Evolutionary conservation across 2,113 vertebrate species (phyloP).

Genomic region (Hystrix brachyura): DNA sequence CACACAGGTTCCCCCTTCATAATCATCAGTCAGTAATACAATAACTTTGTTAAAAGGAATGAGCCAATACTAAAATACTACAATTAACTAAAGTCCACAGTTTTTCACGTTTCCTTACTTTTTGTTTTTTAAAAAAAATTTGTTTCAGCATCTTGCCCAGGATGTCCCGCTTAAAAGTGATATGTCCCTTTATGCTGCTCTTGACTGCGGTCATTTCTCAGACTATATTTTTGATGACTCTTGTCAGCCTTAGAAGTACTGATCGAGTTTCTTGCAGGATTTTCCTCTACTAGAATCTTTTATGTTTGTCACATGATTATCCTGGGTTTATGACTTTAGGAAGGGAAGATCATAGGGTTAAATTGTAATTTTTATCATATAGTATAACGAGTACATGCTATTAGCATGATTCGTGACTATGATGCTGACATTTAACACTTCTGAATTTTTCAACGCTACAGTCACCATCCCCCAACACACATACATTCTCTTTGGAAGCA

Average conservation of each 20-base stretch:
- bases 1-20: not conserved
- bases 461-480: not conserved
- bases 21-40: not conserved
- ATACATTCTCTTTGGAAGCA: not conserved
- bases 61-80: not conserved
- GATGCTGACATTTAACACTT: not conserved
- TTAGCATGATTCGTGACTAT: not conserved
- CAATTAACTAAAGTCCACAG: not conserved
- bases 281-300: not conserved
- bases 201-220: not conserved
- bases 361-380: not conserved
- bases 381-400: not conserved
- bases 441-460: not conserved
- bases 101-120: not conserved
- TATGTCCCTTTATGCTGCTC: not conserved
- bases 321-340: not conserved
- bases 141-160: not conserved
- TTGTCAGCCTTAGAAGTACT: not conserved
- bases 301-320: not conserved
- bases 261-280: not conserved
- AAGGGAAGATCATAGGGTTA: not conserved
- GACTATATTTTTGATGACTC: not conserved
- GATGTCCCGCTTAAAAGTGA: not conserved
- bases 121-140: not conserved
- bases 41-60: not conserved